A percentile compares a stretch with the other conserved stretches of the same genome.
Conservation (phyloP, 2,888 invertebrate genomes). For the Cheilosia urbana region DNA sequence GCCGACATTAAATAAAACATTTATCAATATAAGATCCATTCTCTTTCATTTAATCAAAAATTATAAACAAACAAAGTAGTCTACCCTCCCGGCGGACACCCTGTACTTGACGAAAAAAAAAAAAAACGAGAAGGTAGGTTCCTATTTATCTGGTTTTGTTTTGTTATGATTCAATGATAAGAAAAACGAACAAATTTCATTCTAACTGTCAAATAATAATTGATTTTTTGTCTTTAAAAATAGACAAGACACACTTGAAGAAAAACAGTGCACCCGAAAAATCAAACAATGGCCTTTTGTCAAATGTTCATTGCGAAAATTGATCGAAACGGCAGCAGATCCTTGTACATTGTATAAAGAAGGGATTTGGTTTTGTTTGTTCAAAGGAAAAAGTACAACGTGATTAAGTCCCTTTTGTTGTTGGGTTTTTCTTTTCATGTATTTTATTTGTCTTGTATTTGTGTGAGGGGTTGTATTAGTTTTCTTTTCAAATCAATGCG, state of each 20-base stretch:
- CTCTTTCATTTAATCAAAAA: too few species aligned
- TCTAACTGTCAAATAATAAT: conserved; percentile 59
- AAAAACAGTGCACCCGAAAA: conserved; percentile 35
- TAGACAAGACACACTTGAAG: conserved; percentile 34
- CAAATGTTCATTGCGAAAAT: conserved; percentile 35
- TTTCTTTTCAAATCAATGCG: conserved; percentile 41
- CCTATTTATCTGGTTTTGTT: too few species aligned
- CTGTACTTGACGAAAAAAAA: not conserved
- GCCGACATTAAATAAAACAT: too few species aligned
- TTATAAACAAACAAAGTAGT: too few species aligned
- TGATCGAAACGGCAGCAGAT: conserved; percentile 44
- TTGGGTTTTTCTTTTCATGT: not conserved
- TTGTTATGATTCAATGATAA: conserved; percentile 14
- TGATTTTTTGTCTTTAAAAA: conserved; percentile 14
- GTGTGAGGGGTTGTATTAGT: conserved; percentile 45
- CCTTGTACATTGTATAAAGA: not conserved
- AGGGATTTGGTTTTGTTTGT: not conserved
- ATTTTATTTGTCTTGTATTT: not conserved
- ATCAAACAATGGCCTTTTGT: conserved; percentile 32
- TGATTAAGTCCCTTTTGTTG: conserved; percentile 40
- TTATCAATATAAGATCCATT: too few species aligned
- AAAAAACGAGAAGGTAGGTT: conserved; percentile 18
- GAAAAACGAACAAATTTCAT: conserved; percentile 6
- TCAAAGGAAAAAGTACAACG: conserved; percentile 19
- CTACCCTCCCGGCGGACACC: too few species aligned